phyloP scores from a whole-genome alignment of 2,113 vertebrate genomes.

The Cranoglanis bouderius region DNA sequence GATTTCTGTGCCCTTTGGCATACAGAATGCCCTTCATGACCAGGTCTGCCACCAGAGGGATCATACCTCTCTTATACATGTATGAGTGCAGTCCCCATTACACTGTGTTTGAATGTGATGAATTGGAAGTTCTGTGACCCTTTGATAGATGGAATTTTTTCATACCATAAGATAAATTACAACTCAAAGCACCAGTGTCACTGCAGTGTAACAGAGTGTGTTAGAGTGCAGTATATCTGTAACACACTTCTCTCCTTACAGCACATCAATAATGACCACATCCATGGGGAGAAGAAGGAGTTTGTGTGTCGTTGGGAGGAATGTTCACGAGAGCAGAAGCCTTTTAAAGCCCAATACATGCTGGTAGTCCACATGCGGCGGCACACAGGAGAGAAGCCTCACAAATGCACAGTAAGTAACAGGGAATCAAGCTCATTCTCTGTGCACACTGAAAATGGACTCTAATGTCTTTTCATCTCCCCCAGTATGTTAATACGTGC shows the following conservation, averaged over 20 bases:
- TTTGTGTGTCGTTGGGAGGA: slow-evolving; percentile 98
- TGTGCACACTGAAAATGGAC: neutral
- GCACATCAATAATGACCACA: slow-evolving; percentile 99
- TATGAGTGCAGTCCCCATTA: slow-evolving; percentile 33
- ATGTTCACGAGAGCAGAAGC: slow-evolving; percentile 94
- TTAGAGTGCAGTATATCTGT: neutral
- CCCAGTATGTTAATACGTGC: neutral
- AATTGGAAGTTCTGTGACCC: slow-evolving; percentile 58
- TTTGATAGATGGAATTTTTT: slow-evolving; percentile 56
- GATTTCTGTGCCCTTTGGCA: slow-evolving; percentile 32
- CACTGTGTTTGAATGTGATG: slow-evolving; percentile 56
- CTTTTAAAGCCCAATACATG: slow-evolving; percentile 99
- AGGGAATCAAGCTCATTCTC: neutral
- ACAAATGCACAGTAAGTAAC: slow-evolving; percentile 93
- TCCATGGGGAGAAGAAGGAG: slow-evolving; percentile 98
- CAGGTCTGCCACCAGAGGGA: slow-evolving; percentile 49
- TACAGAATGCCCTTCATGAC: slow-evolving; percentile 41
- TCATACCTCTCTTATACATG: slow-evolving; percentile 45
- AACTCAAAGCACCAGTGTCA: neutral
- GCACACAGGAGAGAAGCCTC: slow-evolving; percentile 96
- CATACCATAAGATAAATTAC: neutral
- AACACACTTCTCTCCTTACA: slow-evolving; percentile 60
- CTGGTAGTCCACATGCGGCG: slow-evolving; percentile 97
- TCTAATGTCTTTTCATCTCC: neutral
- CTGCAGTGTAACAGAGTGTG: slow-evolving; percentile 2